A percentile compares a stretch with the other conserved stretches of the same genome.
These are phyloP conservation scores for Rotaria socialis DNA, from an alignment of 2,888 invertebrate genomes.

Conservation along the genomic window DNA sequence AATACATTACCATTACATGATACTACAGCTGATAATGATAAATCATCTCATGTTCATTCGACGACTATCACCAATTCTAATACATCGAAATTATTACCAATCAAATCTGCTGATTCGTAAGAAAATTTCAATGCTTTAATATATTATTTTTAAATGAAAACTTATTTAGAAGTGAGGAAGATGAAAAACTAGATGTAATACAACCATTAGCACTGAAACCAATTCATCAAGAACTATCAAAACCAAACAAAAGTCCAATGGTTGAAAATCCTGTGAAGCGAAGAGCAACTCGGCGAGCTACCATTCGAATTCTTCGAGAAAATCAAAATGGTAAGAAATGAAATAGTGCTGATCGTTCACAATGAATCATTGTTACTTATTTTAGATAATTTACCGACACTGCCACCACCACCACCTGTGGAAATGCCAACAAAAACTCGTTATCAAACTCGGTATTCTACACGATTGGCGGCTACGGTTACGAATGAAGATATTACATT, in stretches of 20 bases:
- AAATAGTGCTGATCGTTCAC: no score
- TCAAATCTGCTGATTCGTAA: neutral
- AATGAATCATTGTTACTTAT: no score
- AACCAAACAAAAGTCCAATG: neutral
- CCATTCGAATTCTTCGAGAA: neutral
- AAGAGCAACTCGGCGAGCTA: neutral
- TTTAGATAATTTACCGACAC: constrained; percentile 11
- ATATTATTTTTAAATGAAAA: neutral
- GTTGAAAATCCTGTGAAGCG: neutral
- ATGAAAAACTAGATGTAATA: neutral
- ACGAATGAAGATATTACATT: neutral
- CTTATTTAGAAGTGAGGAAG: neutral
- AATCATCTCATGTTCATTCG: neutral
- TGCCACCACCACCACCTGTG: neutral
- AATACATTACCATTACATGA: no score
- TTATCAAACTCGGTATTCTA: neutral
- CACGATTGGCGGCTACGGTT: neutral
- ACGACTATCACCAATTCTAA: neutral
- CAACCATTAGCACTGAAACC: neutral
- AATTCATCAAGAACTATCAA: neutral
- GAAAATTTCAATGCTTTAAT: neutral
- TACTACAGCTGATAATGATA: no score
- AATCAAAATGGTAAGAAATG: neutral
- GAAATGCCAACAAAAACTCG: neutral
- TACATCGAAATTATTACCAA: neutral